Base-by-base conservation (phyloP, 2,888 invertebrate species). In the Eristalinus sepulchralis region DNA sequence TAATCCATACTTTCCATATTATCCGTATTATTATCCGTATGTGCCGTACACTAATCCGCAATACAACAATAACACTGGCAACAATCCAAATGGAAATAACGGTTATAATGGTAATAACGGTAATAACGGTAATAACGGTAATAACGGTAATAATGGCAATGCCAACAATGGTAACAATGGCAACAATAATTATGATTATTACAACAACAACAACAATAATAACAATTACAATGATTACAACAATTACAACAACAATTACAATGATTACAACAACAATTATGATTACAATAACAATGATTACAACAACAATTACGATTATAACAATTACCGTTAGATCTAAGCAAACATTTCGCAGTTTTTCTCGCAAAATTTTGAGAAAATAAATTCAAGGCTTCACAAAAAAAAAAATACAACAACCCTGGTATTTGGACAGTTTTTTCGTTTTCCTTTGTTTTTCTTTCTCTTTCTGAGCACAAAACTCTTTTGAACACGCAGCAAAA, bases 261-360 rank as follows among this genome's bases (percentile, higher is more conserved):
- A 66, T 60, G 77, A 83, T 55, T 66, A 71, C 63, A 70, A 53
- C 20, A 64, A 62, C 62, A 63, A 62, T 47, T 24, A 24, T 24
- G 63, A 71, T 53, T 67, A 83, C 33, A 73, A 82, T 36, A 68
- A 81, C 33, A 59, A 76, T 36, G 76, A 63, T 36, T 75, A 76
- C 63, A 33, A 68, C 47, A 59, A 83, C 55, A 57, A 80, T 34
- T 76, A 83, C 33, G 24, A 60, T 66, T 76, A 55, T 39, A 70
- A 71, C 47, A 62, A 57, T 76, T 31, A 75, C 8, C 31, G 53
- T 47, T 80, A 72, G 34, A 64, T 24, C 36, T 59, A 81, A 39
- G 36, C 62, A 24, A 62, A 68, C 53, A 11, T 34, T 9, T 13
- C n/a, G 22, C 47, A 34, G 20, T n/a, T 22, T 27, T 63, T 67